Conservation (phyloP, 2,888 invertebrate genomes). For the Himalopsyche anomala region DNA sequence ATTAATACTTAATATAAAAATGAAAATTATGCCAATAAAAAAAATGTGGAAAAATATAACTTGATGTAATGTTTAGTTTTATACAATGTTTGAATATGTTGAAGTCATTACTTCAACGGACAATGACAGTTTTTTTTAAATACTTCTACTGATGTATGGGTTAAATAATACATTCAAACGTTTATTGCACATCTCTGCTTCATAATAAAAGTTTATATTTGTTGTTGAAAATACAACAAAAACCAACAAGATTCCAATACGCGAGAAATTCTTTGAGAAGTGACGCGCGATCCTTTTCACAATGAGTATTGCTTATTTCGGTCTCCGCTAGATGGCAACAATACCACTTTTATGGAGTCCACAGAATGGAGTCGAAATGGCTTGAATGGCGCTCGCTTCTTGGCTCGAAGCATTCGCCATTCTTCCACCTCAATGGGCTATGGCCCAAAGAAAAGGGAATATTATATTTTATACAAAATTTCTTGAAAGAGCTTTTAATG, state of each 20-base stretch:
- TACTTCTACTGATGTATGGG: too few relatives aligned
- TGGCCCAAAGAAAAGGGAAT: constrained; percentile 64
- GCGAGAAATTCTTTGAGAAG: constrained; percentile 51
- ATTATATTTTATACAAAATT: constrained; percentile 66
- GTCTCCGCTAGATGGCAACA: constrained; percentile 65
- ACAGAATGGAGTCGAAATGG: constrained; percentile 66
- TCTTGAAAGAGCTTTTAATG: constrained; percentile 64
- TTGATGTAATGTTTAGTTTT: too few relatives aligned
- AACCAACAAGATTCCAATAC: constrained; percentile 52
- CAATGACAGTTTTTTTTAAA: too few relatives aligned
- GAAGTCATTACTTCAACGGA: too few relatives aligned
- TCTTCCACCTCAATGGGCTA: constrained; percentile 65
- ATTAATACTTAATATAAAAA: too few relatives aligned
- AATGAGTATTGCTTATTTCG: constrained; percentile 66
- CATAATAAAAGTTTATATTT: not conserved
- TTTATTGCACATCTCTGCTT: too few relatives aligned
- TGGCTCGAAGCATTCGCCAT: constrained; percentile 65
- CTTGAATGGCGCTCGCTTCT: constrained; percentile 65
- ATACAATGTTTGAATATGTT: too few relatives aligned
- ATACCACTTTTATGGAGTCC: constrained; percentile 66
- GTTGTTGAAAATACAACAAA: constrained; percentile 37
- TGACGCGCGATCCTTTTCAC: constrained; percentile 62
- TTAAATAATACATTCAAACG: too few relatives aligned
- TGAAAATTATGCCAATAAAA: too few relatives aligned
- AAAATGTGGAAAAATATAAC: too few relatives aligned